Evolutionary conservation across 2,888 invertebrate species (phyloP).

Genomic region (Lepidocyrtoides sp.): DNA sequence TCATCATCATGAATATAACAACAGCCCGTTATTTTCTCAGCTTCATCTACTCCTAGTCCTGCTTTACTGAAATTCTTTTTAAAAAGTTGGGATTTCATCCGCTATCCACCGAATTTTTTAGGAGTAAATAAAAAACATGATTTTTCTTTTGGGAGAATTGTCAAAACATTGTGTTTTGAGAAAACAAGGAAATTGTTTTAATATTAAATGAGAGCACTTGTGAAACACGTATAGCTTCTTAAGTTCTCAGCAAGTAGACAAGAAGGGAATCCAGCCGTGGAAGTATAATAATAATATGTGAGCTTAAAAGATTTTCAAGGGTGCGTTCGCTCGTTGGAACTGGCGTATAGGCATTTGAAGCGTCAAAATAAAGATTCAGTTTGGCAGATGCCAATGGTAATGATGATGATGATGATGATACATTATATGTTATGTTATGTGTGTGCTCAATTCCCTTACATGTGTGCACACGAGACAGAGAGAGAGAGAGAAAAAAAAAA

Average conservation of each 20-base stretch:
- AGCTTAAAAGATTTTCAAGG: slow-evolving; percentile 75
- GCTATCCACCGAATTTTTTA: slow-evolving; percentile 22
- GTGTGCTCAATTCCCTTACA: slow-evolving; percentile 34
- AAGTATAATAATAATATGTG: neutral
- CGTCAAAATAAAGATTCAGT: slow-evolving; percentile 78
- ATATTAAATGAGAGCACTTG: slow-evolving; percentile 78
- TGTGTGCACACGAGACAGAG: slow-evolving; percentile 20
- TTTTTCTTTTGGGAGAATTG: slow-evolving; percentile 76
- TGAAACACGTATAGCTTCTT: slow-evolving; percentile 61
- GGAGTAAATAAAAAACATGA: slow-evolving; percentile 58
- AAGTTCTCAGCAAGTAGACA: slow-evolving; percentile 16
- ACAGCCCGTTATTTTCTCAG: slow-evolving; percentile 43
- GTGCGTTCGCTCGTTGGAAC: slow-evolving; percentile 68
- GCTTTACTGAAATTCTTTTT: neutral
- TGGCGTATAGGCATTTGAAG: slow-evolving; percentile 63
- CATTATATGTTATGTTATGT: slow-evolving; percentile 48
- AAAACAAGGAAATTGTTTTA: slow-evolving; percentile 78
- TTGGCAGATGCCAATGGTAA: slow-evolving; percentile 77
- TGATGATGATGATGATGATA: slow-evolving; percentile 73
- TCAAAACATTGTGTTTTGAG: slow-evolving; percentile 73
- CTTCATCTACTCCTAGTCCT: neutral
- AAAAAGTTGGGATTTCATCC: slow-evolving; percentile 47
- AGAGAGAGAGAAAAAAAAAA: slow-evolving; percentile 9
- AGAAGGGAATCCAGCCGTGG: neutral
- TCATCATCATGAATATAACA: slow-evolving; percentile 72